Evolutionary conservation across 2,113 vertebrate species (phyloP).

Genomic region (Zosterops hypoxanthus): DNA sequence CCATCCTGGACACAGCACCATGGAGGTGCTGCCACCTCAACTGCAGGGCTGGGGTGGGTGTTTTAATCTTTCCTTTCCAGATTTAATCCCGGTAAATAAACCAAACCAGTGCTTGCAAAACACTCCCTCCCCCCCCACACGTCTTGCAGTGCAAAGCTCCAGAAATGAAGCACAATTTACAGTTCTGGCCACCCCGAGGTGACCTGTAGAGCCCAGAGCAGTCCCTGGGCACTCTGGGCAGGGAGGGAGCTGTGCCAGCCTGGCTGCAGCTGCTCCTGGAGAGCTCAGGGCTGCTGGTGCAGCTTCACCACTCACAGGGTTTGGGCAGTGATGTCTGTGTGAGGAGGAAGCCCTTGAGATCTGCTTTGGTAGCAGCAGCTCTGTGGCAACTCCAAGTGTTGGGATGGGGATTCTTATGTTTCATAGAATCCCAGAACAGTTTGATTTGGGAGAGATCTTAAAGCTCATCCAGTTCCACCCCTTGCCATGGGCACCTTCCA

Average conservation of each 20-base stretch:
- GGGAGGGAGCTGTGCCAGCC: neutral
- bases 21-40: neutral
- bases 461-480: neutral
- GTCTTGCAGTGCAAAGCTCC: neutral
- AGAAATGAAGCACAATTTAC: neutral
- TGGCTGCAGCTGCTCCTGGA: neutral
- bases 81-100: neutral
- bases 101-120: neutral
- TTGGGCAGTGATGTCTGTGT: neutral
- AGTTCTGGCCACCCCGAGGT: neutral
- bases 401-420: neutral
- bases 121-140: neutral
- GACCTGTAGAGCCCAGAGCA: neutral
- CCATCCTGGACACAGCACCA: neutral
- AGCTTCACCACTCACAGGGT: neutral
- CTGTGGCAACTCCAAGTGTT: slow-evolving; percentile 57
- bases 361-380: slow-evolving; percentile 1
- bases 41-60: neutral
- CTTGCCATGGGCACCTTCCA: neutral
- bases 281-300: neutral
- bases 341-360: neutral
- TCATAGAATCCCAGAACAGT: neutral
- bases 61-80: neutral
- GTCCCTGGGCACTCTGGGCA: neutral
- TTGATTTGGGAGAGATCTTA: neutral